Base-by-base conservation (phyloP, 2,113 vertebrate genomes). In the Dicaeum eximium region DNA sequence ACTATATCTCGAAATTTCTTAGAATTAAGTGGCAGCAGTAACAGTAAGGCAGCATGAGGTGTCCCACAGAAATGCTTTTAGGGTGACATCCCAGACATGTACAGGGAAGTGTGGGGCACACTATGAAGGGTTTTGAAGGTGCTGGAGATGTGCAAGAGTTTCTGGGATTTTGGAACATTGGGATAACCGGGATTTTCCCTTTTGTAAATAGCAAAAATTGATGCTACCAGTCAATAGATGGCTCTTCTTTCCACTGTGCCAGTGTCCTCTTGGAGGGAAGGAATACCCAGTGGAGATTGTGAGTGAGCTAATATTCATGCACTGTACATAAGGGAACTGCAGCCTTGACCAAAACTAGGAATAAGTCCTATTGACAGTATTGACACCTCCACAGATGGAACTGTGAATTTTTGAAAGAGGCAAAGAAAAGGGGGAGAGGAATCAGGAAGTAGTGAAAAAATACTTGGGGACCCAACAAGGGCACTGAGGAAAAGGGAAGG, bases 341-440 rank as follows among this genome's bases (percentile, higher is more conserved):
- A 73, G 27, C 14, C 64, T 91, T 65, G 47, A 86, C 38, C 18
- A 80, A 69, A 88, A 22, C 24, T n/a, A 88, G 33, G 23, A 71
- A 42, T 66, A 38, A 90, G 14, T 62, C 33, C 44, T 66, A 25
- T 40, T 74, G 56, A 69, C 47, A 35, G 16, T 73, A 78, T 37
- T 61, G 80, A 50, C 47, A 73, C 10, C 18, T 42, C 19, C 30
- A 40, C 6, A 62, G 38, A 27, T 21, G 31, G 47, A 88, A 61
- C 19, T 18, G 48, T 47, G 50, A 54, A 23, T 35, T 70, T 86
- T 35, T 75, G 51, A 66, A 70, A 73, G 13, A 47, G 31, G 13
- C 2, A 21, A n/a, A 50, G 71, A 37, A 12, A 10, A 0, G 0
- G 6, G 4, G 18, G 9, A 62, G 11, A 74, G 6, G 7, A 70